These are phyloP conservation scores for Aethina tumida DNA, from an alignment of 1,140 invertebrate species.

Conservation along the genomic window DNA sequence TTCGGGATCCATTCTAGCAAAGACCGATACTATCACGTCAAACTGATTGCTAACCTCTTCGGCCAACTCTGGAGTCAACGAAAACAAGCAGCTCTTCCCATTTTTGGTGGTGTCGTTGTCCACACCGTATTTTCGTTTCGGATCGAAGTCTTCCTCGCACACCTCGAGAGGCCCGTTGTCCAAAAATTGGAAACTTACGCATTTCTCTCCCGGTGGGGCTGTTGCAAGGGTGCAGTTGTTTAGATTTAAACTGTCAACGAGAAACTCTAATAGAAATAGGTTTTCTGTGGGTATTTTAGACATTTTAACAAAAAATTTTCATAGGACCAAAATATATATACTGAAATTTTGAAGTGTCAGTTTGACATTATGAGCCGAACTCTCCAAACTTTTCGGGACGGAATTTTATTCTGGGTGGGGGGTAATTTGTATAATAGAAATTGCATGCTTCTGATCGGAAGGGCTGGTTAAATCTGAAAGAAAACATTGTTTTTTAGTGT, in stretches of 20 bases:
- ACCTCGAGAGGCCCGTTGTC: conserved; percentile 42
- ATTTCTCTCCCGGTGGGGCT: conserved; percentile 30
- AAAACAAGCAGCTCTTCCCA: conserved; percentile 46
- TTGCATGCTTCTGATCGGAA: conserved; percentile 42
- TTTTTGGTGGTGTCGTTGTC: conserved; percentile 39
- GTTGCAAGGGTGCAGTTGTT: conserved; percentile 23
- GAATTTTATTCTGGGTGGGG: conserved; percentile 29
- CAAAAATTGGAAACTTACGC: conserved; percentile 42
- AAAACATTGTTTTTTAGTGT: conserved; percentile 1
- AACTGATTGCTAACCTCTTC: conserved; percentile 30
- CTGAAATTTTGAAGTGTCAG: conserved; percentile 18
- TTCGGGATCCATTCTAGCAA: conserved; percentile 28
- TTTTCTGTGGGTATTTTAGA: conserved; percentile 42
- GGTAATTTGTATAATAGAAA: conserved; percentile 42
- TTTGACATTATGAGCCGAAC: conserved; percentile 10
- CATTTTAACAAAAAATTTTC: conserved; percentile 26
- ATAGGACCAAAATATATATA: conserved; percentile 10
- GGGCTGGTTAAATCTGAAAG: conserved; percentile 39
- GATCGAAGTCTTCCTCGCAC: conserved; percentile 42
- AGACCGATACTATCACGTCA: conserved; percentile 37
- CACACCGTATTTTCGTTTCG: conserved; percentile 28
- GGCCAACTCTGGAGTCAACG: conserved; percentile 32
- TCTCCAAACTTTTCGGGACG: conserved; percentile 17
- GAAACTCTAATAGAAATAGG: conserved; percentile 45
- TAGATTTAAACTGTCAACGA: conserved; percentile 43